Evolutionary conservation across 92 coral and sea anemone species (phyloP).

Genomic region (Hydrozoanthus gracilis): DNA sequence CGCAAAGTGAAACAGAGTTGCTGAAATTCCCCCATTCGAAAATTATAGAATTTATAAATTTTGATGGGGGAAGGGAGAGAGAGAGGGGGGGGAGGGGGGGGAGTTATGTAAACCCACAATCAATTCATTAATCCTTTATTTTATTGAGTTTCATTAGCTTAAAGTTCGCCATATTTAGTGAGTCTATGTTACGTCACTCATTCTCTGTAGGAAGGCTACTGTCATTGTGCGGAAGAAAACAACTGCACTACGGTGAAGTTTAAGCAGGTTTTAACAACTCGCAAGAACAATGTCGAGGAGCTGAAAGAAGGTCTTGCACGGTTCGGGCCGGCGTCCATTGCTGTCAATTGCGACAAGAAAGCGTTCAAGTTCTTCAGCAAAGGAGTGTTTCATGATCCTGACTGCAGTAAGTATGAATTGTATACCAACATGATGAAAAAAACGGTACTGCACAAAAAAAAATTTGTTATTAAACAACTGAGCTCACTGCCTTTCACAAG

Average conservation of each 20-base stretch:
- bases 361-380: constrained; percentile 88
- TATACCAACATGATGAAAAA: not conserved
- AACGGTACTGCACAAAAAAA: not conserved
- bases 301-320: constrained; percentile 86
- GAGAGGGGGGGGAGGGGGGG: too few relatives aligned
- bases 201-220: constrained; percentile 83
- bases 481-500: too few relatives aligned
- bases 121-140: not conserved
- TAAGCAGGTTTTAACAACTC: constrained; percentile 72
- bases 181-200: not conserved
- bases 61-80: too few relatives aligned
- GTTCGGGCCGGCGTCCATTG: constrained; percentile 93
- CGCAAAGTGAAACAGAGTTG: too few relatives aligned
- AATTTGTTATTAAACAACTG: too few relatives aligned
- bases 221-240: constrained; percentile 81
- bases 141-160: too few relatives aligned
- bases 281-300: constrained; percentile 69
- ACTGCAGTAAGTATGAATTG: constrained; percentile 73
- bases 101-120: not conserved
- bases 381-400: constrained; percentile 89
- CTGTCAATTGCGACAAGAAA: constrained; percentile 80
- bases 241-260: constrained; percentile 78
- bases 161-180: too few relatives aligned
- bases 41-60: too few relatives aligned
- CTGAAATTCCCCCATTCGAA: too few relatives aligned